A percentile compares a stretch with the other conserved stretches of the same genome.
phyloP scores from a whole-genome alignment of 2,888 invertebrate species.

The Ochropleura plecta region DNA sequence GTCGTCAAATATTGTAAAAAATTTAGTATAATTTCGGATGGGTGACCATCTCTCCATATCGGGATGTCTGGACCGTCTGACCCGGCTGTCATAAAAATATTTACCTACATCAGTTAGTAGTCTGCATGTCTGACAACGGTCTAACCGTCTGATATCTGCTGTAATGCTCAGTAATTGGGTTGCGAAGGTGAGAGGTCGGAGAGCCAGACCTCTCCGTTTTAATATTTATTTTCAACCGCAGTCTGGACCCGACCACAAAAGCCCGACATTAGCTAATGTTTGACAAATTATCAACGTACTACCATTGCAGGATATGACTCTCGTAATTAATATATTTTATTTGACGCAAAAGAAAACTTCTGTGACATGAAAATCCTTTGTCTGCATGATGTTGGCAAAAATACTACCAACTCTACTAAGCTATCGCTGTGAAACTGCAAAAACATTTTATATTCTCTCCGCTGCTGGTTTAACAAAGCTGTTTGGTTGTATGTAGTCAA shows the following conservation, averaged over 20 bases:
- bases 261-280: neutral
- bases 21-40: constrained; percentile 3
- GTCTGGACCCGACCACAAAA: constrained; percentile 7
- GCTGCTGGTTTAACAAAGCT: neutral
- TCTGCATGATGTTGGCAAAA: constrained; percentile 34
- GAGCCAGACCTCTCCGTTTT: constrained; percentile 22
- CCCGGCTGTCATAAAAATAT: constrained; percentile 43
- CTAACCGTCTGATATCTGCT: constrained; percentile 41
- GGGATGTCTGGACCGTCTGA: neutral
- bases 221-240: constrained; percentile 41
- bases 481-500: accelerated
- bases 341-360: constrained; percentile 11
- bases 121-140: constrained; percentile 48
- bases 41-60: neutral
- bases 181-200: constrained; percentile 33
- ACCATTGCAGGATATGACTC: neutral
- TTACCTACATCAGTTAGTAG: constrained; percentile 45
- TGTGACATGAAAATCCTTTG: constrained; percentile 19
- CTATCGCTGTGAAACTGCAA: neutral
- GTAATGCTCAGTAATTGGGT: constrained; percentile 52
- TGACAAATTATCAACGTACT: neutral
- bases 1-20: neutral
- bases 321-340: neutral
- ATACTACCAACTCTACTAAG: constrained; percentile 21
- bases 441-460: neutral